A percentile compares a stretch with the other conserved stretches of the same genome.
Conservation (phyloP, 2,888 invertebrate species). For the Liodrosophila aerea region DNA sequence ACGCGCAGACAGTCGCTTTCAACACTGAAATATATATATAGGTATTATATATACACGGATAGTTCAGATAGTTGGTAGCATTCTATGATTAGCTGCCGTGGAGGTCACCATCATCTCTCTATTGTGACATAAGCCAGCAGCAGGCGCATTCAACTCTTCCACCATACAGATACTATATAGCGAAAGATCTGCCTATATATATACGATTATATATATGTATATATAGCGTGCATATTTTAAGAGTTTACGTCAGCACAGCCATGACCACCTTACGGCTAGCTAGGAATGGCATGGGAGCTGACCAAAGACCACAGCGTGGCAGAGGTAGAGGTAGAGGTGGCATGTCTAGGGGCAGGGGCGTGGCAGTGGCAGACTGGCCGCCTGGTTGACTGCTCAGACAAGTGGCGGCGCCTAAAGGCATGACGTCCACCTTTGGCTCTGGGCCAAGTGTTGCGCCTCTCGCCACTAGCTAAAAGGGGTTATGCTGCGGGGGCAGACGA, state of each 20-base stretch:
- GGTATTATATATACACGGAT: too few relatives aligned
- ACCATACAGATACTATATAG: constrained; percentile 9
- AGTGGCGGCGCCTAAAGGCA: constrained; percentile 64
- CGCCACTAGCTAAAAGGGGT: neutral
- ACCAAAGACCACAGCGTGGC: neutral
- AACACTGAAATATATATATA: neutral
- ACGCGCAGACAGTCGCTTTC: neutral
- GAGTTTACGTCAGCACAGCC: constrained; percentile 67
- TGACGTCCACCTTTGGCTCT: constrained; percentile 69
- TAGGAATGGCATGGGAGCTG: constrained; percentile 19
- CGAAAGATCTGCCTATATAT: constrained; percentile 1
- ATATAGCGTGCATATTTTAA: constrained; percentile 63
- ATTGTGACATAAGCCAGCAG: constrained; percentile 54
- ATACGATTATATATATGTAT: constrained; percentile 8
- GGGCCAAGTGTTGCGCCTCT: constrained; percentile 60
- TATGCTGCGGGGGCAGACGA: neutral
- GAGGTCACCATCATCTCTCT: constrained; percentile 35
- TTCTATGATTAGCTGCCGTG: constrained; percentile 49
- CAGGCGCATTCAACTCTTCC: constrained; percentile 56
- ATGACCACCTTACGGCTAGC: constrained; percentile 63
- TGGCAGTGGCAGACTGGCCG: constrained; percentile 22
- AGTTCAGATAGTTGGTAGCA: constrained; percentile 27
- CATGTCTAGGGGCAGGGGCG: too few relatives aligned
- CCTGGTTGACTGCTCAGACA: constrained; percentile 53
- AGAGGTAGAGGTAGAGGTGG: too few relatives aligned